phyloP scores from a whole-genome alignment of 1,140 invertebrate genomes.

The Tetramorium simillimum region DNA sequence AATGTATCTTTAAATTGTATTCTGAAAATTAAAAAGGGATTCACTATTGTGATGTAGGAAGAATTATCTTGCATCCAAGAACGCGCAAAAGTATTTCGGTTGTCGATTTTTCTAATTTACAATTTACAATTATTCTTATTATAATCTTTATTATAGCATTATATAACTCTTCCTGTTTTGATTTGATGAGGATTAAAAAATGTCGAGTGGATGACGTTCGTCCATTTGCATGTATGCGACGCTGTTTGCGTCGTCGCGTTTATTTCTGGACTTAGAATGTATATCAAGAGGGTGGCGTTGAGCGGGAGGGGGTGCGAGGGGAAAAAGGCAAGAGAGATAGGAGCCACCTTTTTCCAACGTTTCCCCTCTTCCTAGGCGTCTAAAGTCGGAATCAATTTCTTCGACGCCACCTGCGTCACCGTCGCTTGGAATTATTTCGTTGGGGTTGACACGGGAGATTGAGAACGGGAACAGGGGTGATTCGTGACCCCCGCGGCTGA shows the following conservation, averaged over 20 bases:
- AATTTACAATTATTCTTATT: neutral
- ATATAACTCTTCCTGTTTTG: neutral
- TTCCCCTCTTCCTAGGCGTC: neutral
- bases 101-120: neutral
- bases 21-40: neutral
- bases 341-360: conserved; percentile 37
- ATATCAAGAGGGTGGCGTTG: conserved; percentile 26
- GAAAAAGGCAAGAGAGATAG: neutral
- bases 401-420: conserved; percentile 43
- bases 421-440: conserved; percentile 46
- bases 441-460: conserved; percentile 18
- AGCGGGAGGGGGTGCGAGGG: neutral
- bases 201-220: neutral
- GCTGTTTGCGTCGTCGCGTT: neutral
- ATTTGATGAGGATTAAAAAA: neutral
- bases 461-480: neutral
- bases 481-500: neutral
- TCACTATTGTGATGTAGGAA: neutral
- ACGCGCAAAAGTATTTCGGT: neutral
- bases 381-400: conserved; percentile 59
- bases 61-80: neutral
- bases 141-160: neutral
- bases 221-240: conserved; percentile 25
- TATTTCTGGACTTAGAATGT: conserved; percentile 36
- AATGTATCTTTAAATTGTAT: neutral